phyloP scores from a whole-genome alignment of 2,888 invertebrate species.

The Parnassius orleans region DNA sequence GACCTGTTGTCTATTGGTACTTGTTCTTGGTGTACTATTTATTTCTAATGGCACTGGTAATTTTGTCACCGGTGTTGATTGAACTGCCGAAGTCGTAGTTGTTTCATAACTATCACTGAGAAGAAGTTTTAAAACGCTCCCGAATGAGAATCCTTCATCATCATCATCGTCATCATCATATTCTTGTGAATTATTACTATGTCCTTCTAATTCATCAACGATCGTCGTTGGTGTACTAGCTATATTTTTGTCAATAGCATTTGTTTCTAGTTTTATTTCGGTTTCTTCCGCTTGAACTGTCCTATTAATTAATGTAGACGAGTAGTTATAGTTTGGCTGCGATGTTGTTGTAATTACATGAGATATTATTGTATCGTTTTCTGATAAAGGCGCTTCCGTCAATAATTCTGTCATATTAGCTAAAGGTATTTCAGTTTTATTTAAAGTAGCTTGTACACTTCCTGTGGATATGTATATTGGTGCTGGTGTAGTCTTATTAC shows the following conservation, averaged over 20 bases:
- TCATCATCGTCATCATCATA: slow-evolving; percentile 69
- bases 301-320: neutral
- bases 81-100: slow-evolving; percentile 45
- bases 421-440: slow-evolving; percentile 27
- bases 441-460: slow-evolving; percentile 29
- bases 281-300: neutral
- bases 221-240: slow-evolving; percentile 34
- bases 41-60: slow-evolving; percentile 28
- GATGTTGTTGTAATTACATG: neutral
- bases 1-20: slow-evolving; percentile 36
- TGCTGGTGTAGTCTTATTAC: slow-evolving; percentile 40
- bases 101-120: slow-evolving; percentile 73
- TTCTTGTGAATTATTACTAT: slow-evolving; percentile 45
- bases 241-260: slow-evolving; percentile 30
- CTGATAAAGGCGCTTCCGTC: neutral
- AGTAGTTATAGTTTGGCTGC: neutral
- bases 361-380: neutral
- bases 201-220: slow-evolving; percentile 32
- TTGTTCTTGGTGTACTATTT: slow-evolving; percentile 19
- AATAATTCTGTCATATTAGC: slow-evolving; percentile 27
- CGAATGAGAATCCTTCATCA: slow-evolving; percentile 80
- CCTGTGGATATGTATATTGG: slow-evolving; percentile 34
- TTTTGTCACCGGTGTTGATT: slow-evolving; percentile 28
- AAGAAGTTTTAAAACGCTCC: slow-evolving; percentile 82
- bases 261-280: neutral